Evolutionary conservation across 2,797 vertebrate genomes (phyloP).

Genomic region (Loris lydekkerianus): DNA sequence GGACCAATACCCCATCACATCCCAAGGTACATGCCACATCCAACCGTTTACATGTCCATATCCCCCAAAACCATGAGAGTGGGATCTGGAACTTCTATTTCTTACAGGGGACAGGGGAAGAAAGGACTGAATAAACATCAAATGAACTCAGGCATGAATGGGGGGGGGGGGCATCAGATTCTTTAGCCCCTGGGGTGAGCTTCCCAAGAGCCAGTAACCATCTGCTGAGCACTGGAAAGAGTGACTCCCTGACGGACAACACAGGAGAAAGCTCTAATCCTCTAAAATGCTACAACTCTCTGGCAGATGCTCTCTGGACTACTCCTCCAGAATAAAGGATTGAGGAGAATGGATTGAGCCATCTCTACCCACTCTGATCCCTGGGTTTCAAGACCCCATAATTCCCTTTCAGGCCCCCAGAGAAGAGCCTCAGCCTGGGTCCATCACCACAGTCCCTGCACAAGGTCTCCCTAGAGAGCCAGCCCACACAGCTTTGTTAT

Average conservation of each 20-base stretch:
- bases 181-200: not conserved
- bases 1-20: not conserved
- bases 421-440: conserved; percentile 46
- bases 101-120: not conserved
- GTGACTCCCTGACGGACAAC: not conserved
- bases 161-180: not conserved
- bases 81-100: not conserved
- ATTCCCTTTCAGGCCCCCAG: not conserved
- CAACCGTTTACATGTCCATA: not conserved
- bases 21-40: not conserved
- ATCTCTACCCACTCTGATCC: not conserved
- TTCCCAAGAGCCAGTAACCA: not conserved
- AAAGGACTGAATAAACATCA: not conserved
- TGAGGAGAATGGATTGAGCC: not conserved
- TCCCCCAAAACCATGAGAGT: not conserved
- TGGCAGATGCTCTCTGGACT: not conserved
- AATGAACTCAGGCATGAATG: not conserved
- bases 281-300: not conserved
- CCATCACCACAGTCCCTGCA: not conserved
- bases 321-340: not conserved
- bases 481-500: conserved; percentile 27
- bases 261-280: not conserved
- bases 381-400: not conserved
- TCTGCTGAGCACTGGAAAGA: not conserved
- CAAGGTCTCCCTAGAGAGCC: conserved; percentile 50